Conservation (phyloP, 2,888 invertebrate species). For the Polyommatus iphigenia region DNA sequence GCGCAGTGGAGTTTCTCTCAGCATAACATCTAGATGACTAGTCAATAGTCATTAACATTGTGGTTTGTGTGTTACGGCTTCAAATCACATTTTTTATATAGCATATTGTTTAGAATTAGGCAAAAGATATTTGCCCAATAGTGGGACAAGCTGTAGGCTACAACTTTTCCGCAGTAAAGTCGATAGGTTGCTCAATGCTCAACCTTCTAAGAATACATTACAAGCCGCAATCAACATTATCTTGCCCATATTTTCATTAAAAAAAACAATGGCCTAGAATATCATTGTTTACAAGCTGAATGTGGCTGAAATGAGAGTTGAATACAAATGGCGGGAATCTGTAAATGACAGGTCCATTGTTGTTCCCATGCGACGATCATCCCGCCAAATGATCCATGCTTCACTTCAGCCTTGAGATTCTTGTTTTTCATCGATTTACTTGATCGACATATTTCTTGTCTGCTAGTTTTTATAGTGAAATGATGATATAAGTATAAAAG, state of each 20-base stretch:
- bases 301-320: conserved; percentile 20
- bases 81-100: too few relatives aligned
- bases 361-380: conserved; percentile 19
- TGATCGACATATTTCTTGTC: neutral
- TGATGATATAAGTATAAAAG: neutral
- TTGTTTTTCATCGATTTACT: neutral
- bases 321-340: conserved; percentile 20
- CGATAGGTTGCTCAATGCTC: too few relatives aligned
- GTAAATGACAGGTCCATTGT: conserved; percentile 26
- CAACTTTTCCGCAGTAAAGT: too few relatives aligned
- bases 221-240: neutral
- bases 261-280: conserved; percentile 28
- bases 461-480: neutral
- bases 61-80: too few relatives aligned
- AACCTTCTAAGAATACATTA: neutral
- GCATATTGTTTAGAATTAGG: too few relatives aligned
- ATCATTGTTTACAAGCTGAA: conserved; percentile 30
- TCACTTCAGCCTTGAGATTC: neutral
- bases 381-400: conserved; percentile 16
- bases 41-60: neutral
- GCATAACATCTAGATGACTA: neutral
- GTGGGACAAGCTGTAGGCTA: too few relatives aligned
- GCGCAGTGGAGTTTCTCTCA: neutral
- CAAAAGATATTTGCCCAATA: too few relatives aligned
- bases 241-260: conserved; percentile 13